Percentiles rank a stretch among this genome's conserved stretches.
These are phyloP conservation scores for Cabera pusaria DNA, from an alignment of 2,888 invertebrate genomes.

Conservation along the genomic window DNA sequence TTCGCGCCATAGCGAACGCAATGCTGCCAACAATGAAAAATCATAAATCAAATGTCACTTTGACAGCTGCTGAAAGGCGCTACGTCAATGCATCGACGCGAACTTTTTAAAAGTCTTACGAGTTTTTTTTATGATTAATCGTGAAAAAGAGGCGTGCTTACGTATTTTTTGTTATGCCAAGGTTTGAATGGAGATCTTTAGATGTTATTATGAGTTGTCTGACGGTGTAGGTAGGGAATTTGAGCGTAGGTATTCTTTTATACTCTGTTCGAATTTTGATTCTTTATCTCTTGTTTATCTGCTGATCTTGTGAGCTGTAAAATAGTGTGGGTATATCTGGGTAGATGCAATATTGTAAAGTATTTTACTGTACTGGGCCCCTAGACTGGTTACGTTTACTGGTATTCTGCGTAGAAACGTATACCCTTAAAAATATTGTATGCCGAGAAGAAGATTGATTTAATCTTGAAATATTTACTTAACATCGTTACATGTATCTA, in stretches of 20 bases:
- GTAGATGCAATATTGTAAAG: no score
- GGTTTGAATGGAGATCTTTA: constrained; percentile 51
- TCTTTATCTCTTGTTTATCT: constrained; percentile 20
- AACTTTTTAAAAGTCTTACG: constrained; percentile 66
- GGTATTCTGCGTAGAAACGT: no score
- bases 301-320: no score
- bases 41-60: constrained; percentile 78
- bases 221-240: constrained; percentile 40
- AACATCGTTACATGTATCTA: no score
- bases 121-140: constrained; percentile 70
- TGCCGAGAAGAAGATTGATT: no score
- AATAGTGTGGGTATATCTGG: no score
- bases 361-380: no score
- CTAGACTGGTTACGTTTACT: no score
- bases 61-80: constrained; percentile 77
- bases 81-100: constrained; percentile 77
- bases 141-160: constrained; percentile 55
- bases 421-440: no score
- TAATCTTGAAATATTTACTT: no score
- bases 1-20: constrained; percentile 76
- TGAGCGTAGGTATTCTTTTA: constrained; percentile 29
- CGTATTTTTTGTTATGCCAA: constrained; percentile 37
- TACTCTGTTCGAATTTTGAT: constrained; percentile 20
- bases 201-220: constrained; percentile 40
- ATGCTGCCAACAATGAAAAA: constrained; percentile 73